These are phyloP conservation scores for Drosophila guanche DNA, from an alignment of 1,140 invertebrate species.

Conservation along the genomic window DNA sequence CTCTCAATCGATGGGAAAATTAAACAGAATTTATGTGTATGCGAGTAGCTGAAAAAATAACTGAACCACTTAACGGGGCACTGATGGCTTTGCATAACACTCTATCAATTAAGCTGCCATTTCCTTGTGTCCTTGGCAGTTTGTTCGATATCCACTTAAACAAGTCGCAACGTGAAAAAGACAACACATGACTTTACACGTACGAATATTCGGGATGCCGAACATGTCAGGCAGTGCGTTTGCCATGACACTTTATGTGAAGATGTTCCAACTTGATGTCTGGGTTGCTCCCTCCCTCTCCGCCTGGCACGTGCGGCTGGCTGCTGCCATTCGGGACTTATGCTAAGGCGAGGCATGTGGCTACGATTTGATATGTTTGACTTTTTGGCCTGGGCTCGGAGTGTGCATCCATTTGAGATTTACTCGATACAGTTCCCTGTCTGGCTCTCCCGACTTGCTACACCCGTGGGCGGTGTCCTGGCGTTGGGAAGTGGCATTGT, in stretches of 20 bases:
- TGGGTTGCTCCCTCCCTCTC: not conserved
- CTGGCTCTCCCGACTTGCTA: not conserved
- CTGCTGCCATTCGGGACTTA: constrained; percentile 36
- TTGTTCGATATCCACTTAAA: not conserved
- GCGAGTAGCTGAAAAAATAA: constrained; percentile 12
- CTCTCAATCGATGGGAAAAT: constrained; percentile 1
- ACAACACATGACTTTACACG: constrained; percentile 2
- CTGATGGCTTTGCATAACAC: constrained; percentile 31
- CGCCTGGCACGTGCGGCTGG: constrained; percentile 50
- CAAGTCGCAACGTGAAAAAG: not conserved
- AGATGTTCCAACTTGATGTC: constrained; percentile 12
- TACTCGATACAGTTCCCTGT: constrained; percentile 30
- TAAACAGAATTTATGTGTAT: constrained; percentile 20
- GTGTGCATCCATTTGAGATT: constrained; percentile 29
- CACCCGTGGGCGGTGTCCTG: constrained; percentile 3
- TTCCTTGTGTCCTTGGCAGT: not conserved
- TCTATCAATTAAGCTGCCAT: constrained; percentile 31
- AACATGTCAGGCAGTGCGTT: constrained; percentile 37
- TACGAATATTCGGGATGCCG: constrained; percentile 23
- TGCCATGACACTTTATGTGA: constrained; percentile 9
- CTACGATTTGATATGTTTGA: constrained; percentile 51
- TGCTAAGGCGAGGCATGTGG: constrained; percentile 24
- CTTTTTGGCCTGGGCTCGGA: constrained; percentile 28
- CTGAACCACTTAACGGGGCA: constrained; percentile 10
- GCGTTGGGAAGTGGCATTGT: constrained; percentile 36